phyloP scores from a whole-genome alignment of 2,888 invertebrate genomes.

The Acanthosepion pharaonis region DNA sequence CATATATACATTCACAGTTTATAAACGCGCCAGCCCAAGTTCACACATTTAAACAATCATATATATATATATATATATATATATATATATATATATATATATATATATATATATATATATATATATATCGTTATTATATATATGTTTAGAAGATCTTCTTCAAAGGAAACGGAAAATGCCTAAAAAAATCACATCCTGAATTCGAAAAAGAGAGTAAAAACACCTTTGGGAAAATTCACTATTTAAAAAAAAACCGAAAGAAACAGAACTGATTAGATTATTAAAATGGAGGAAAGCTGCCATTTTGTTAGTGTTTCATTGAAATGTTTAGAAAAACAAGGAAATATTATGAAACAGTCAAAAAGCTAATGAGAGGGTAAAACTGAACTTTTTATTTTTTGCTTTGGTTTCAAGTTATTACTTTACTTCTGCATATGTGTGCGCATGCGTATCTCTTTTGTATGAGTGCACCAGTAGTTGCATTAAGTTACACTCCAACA shows the following conservation, averaged over 20 bases:
- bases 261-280: conserved; percentile 4
- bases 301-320: background rate
- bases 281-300: background rate
- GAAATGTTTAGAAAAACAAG: conserved; percentile 33
- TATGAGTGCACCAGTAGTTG: background rate
- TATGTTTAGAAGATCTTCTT: background rate
- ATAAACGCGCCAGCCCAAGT: too few species aligned
- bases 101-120: background rate
- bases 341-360: background rate
- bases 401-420: background rate
- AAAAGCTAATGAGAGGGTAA: background rate
- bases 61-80: background rate
- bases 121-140: background rate
- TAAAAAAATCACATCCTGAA: background rate
- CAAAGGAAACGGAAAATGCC: background rate
- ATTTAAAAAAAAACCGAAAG: background rate
- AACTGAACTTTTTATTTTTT: background rate
- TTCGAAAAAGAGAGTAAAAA: background rate
- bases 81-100: conserved; percentile 24
- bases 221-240: background rate
- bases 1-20: too few species aligned
- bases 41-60: too few species aligned
- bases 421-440: background rate
- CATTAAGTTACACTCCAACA: background rate
- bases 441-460: background rate